Evolutionary conservation across 1,140 invertebrate genomes (phyloP), one percentile per base, ranked within the genome.

Genomic region (Spodoptera litura): DNA sequence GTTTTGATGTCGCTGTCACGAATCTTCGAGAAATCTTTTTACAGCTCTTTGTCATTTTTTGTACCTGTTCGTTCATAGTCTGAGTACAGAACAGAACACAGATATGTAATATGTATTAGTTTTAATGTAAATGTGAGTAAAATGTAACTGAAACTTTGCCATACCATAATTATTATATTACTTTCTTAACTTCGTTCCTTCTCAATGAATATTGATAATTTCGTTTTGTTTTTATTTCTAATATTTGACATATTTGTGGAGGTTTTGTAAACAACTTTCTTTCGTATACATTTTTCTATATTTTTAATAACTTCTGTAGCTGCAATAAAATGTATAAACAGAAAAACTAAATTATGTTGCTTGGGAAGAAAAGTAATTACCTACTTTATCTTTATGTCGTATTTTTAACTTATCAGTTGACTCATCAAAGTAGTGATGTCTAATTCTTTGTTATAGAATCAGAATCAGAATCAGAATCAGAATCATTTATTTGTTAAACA

Each of bases 11-110:
- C 27, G 58, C 31, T 49, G 62, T 51, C 38, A 49, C 35, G 10
- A 66, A 66, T 66, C 35, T 66, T 66, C 62, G 38, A 66, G 62
- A 66, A 66, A 66, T 15, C 38, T 44, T 44, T 44, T 44, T 44
- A 44, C 38, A 6, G 8, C 38, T 44, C 9, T 44, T 44, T 44
- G 38, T 44, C 4, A 61, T 61, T 61, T 61, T 61, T 61, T 61
- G 27, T 20, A n/a, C 27, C 31, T 35, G 12, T 35, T 61, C 13
- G 58, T 61, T 31, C 25, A 35, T 44, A 44, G 38, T 44, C 5
- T 61, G 58, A 61, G 25, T 35, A 61, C 20, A 20, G 20, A 20
- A 20, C 20, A 20, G 20, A 20, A 61, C 35, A 11, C 58, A 35
- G 58, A 27, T 11, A 61, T 61, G 58, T 35, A 13, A 27, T 11